A percentile compares a stretch with the other conserved stretches of the same genome.
phyloP scores from a whole-genome alignment of 2,888 invertebrate species.

The Linhomoeus sp. region DNA sequence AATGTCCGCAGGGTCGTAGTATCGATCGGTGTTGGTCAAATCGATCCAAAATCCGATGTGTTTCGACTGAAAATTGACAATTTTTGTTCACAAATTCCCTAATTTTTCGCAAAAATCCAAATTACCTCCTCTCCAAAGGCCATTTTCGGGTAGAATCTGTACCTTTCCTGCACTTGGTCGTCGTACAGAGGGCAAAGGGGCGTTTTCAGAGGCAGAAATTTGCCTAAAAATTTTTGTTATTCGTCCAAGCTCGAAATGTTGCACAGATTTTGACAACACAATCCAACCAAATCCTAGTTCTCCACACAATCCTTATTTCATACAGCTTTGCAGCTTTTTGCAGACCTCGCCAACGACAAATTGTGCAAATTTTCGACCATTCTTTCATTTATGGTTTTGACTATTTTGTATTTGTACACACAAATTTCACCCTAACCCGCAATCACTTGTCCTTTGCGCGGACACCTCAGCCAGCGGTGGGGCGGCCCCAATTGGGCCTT shows the following conservation, averaged over 20 bases:
- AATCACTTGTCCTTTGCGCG: conserved; percentile 30
- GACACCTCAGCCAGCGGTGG: conserved; percentile 35
- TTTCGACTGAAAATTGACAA: background rate
- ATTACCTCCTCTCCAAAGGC: conserved; percentile 41
- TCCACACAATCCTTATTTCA: background rate
- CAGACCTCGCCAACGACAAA: too few species aligned
- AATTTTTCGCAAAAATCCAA: conserved; percentile 15
- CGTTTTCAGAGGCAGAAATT: conserved; percentile 84
- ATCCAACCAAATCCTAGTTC: background rate
- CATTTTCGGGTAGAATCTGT: conserved; percentile 68
- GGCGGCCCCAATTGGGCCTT: conserved; percentile 22
- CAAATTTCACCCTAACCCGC: conserved; percentile 16
- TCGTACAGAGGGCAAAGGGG: conserved; percentile 65
- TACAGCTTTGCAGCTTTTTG: too few species aligned
- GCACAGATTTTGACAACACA: background rate
- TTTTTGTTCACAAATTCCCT: conserved; percentile 10
- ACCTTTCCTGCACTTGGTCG: conserved; percentile 57
- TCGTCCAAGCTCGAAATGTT: too few species aligned
- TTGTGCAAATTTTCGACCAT: too few species aligned
- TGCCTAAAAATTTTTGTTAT: conserved; percentile 41
- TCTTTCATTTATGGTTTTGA: too few species aligned
- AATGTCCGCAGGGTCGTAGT: conserved; percentile 63
- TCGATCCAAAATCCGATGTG: conserved; percentile 84
- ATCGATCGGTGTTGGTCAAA: conserved; percentile 77
- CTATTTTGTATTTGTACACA: background rate